Base-by-base conservation (phyloP, 1,140 invertebrate genomes). In the Ceratoteleas bidentatus region DNA sequence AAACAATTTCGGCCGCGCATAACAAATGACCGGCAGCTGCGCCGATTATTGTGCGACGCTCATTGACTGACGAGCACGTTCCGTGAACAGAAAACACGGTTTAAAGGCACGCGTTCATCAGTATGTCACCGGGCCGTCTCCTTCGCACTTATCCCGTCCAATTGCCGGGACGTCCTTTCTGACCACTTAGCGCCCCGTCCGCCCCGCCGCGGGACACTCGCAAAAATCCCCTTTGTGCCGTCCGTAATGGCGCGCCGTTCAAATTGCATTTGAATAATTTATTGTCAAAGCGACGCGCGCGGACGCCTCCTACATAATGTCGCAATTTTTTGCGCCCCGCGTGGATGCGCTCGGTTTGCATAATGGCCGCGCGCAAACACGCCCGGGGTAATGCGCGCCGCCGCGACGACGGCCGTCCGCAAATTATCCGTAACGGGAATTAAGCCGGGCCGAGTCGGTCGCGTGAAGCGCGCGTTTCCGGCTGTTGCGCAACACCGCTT, bases 191-290 rank as follows among this genome's bases (percentile, higher is more conserved):
- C 45, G 61, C 36, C 53, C n/a, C 13, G 24, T 75, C 70, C 58
- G 52, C 57, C 34, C 8, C 45, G 9, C 11, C 13, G 8, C 13
- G 15, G 65, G 70, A 66, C 58, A 60, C 52, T 62, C 57, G 62
- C 50, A 80, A 74, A 80, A 74, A 61, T 79, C 53, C 38, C 66
- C 45, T 79, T 80, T 73, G 68, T 80, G 62, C 45, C 57, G n/a
- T 40, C 58, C 62, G 43, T 75, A 74, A 81, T 68, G 52, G 33
- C 49, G 62, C 61, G 62, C 68, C 66, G 72, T 69, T 73, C 57
- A 75, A 76, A 76, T 76, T 72, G 61, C 60, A 72, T 81, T 73
- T 81, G 70, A 75, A 81, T 76, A 81, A 81, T 66, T 76, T 72
- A 81, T 76, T 62, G 62, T 61, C 61, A 81, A 76, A 81, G 65